Evolutionary conservation across 1,140 invertebrate genomes (phyloP), one percentile per base, ranked within the genome.

Genomic region (Piezodorus guildinii): DNA sequence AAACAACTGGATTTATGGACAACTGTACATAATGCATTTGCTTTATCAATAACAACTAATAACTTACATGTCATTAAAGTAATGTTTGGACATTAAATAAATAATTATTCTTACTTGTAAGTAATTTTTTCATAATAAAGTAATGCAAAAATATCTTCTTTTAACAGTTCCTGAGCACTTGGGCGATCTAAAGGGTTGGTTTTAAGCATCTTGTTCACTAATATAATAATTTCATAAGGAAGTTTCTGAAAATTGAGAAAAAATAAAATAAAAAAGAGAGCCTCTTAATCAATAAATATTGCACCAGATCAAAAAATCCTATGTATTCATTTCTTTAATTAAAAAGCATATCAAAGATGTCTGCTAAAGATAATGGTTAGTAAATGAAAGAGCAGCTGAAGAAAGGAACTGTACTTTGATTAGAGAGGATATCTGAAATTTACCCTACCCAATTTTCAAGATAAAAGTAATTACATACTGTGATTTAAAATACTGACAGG

Each of bases 171-270:
- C 17, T 34, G n/a, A 44, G 62, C 65, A 54, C 27, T 27, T n/a
- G 62, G 59, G 45, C 65, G 44, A n/a, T 56, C 34, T n/a, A 43
- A 17, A 1, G 65, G 56, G 60, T 63, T 62, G 16, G 23, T 30
- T 23, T 21, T 52, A 19, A 65, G 60, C 64, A 65, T 65, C 15
- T 27, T 43, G 46, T 62, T 39, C 12, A 66, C 49, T n/a, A 65
- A 61, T 21, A 39, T 15, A 19, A 65, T 52, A 44, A 58, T 58
- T 39, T 61, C 64, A 51, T 19, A n/a, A 15, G 64, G 63, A 6
- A 68, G 39, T 60, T 67, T 61, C 34, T 62, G 19, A 43, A 62
- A 60, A 6, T 4, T 16, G 25, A 66, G 43, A 60, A 19, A 58
- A 39, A 56, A 17, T 46, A 46, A 34, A 56, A 8, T 3, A 27